Percentiles rank a stretch among this genome's conserved stretches.
These are phyloP conservation scores for Morelia viridis DNA, from an alignment of 2,797 vertebrate genomes.

Conservation along the genomic window DNA sequence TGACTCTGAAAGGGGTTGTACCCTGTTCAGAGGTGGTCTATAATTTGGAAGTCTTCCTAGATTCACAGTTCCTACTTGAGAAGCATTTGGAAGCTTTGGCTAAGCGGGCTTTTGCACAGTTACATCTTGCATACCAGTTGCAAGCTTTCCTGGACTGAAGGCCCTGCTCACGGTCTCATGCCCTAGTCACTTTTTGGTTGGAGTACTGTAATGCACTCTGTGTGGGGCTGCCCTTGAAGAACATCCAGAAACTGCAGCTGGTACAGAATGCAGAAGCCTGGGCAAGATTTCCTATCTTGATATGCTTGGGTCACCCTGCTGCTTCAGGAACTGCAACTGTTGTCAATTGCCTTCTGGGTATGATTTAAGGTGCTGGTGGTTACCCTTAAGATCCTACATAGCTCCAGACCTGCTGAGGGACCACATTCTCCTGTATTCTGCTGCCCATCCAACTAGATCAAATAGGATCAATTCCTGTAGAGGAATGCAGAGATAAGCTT, in stretches of 20 bases:
- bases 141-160: not conserved
- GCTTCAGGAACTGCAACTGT: not conserved
- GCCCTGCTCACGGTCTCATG: not conserved
- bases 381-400: not conserved
- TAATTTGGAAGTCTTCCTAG: too few relatives aligned
- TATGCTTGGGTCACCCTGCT: not conserved
- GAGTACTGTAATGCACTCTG: not conserved
- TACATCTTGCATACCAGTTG: not conserved
- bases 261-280: not conserved
- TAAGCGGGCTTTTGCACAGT: not conserved
- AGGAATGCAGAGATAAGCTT: not conserved
- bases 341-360: not conserved
- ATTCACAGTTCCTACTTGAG: too few relatives aligned
- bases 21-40: too few relatives aligned
- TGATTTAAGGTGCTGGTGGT: not conserved
- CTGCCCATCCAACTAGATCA: not conserved
- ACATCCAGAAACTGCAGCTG: not conserved
- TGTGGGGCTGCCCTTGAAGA: not conserved
- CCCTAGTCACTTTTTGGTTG: not conserved
- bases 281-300: not conserved
- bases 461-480: not conserved
- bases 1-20: not conserved
- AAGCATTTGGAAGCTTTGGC: not conserved
- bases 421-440: not conserved
- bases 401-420: not conserved